Percentiles rank a stretch among this genome's conserved stretches.
Conservation (phyloP, 1,140 invertebrate genomes). For the Ceratitis capitata region DNA sequence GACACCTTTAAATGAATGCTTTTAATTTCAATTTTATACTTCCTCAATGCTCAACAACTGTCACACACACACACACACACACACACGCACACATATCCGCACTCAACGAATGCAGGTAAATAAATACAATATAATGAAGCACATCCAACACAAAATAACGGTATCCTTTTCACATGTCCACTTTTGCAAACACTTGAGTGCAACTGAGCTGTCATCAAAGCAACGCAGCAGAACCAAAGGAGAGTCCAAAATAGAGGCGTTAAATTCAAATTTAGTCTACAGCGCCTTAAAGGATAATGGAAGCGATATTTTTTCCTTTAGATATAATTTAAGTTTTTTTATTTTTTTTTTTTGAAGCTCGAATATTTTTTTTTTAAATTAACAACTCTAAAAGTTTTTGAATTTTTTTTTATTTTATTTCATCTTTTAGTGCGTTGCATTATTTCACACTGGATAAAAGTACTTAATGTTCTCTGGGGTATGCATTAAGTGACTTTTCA, state of each 20-base stretch:
- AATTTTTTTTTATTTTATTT: not conserved
- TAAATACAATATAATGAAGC: not conserved
- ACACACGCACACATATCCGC: not conserved
- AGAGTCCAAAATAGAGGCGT: not conserved
- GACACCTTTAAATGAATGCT: not conserved
- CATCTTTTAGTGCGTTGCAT: not conserved
- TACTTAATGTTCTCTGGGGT: not conserved
- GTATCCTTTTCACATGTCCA: not conserved
- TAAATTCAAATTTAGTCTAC: conserved; percentile 4
- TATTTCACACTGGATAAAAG: not conserved
- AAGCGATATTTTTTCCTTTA: not conserved
- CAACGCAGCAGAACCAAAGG: not conserved
- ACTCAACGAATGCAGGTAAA: too few relatives aligned
- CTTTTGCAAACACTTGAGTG: conserved; percentile 24
- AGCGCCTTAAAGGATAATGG: not conserved
- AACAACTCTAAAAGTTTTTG: too few relatives aligned
- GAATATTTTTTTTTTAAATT: too few relatives aligned
- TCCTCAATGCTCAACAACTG: not conserved
- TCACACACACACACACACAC: not conserved
- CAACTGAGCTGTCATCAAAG: not conserved
- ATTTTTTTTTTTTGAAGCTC: too few relatives aligned
- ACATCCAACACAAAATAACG: not conserved
- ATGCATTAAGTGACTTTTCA: not conserved
- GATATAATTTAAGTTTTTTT: too few relatives aligned
- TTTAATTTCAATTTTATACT: not conserved